Base-by-base conservation (phyloP, 2,797 vertebrate genomes). In the Chelidonichthys spinosus region DNA sequence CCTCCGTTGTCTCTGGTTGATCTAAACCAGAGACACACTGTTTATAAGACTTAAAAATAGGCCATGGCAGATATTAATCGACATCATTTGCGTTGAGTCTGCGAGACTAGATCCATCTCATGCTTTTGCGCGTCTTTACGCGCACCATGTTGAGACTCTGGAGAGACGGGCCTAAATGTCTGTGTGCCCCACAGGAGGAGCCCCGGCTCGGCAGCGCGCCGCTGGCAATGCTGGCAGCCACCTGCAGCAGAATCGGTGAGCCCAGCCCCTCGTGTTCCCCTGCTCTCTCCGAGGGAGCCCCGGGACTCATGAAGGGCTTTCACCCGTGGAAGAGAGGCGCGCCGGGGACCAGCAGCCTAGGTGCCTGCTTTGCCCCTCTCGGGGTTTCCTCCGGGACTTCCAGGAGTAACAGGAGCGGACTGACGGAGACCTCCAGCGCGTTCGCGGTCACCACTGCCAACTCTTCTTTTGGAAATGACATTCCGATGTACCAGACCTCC, bases 161-260 rank as follows among this genome's bases (percentile, higher is more conserved):
- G 8, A n/a, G 5, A 49, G 25, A 59, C 35, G 4, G 8, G 13
- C 17, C 33, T 81, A 5, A 65, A 25, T 47, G 37, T 67, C 0
- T 40, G 4, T 64, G 35, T 71, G 37, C 52, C 55, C 85, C 69
- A 0, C 85, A 99, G 97, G 97, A 98, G 91, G 97, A 99, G 93
- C 96, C 96, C 73, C 93, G 97, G 91, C 89, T 97, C 78, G 96
- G 97, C 94, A 97, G 96, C 83, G 97, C 97, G 81, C 97, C 97
- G 67, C 88, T 99, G 91, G 97, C 97, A 90, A 97, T 98, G 97
- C 92, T 98, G 71, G 97, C 97, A 43, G 97, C 97, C 88, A 97
- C 97, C 92, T 98, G 97, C 92, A 97, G 96, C 87, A 96, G 97
- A 84, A 98, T 99, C 90, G 97, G 97, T 52, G 97, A 97, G 74